phyloP scores from a whole-genome alignment of 1,140 invertebrate genomes.

The Hyposmocoma kahamanoa region DNA sequence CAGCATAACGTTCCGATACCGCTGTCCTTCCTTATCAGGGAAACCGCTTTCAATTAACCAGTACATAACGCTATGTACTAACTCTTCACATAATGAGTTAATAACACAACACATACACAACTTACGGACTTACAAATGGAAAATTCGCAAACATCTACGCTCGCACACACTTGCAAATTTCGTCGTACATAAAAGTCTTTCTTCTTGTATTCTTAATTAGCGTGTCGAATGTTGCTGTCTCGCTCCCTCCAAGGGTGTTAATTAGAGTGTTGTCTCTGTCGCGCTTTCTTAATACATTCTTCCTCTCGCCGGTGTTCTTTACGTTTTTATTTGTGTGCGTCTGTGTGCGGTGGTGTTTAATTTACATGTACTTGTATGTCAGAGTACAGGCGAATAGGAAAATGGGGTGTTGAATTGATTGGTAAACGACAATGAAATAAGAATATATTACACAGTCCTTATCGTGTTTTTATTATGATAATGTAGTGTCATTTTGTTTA shows the following conservation, averaged over 20 bases:
- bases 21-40: conserved; percentile 57
- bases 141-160: conserved; percentile 49
- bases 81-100: conserved; percentile 72
- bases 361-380: conserved; percentile 73
- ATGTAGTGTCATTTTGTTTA: too few species aligned
- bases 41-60: conserved; percentile 67
- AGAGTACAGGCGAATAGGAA: conserved; percentile 38
- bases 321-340: conserved; percentile 73
- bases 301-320: conserved; percentile 72
- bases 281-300: conserved; percentile 73
- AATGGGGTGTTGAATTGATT: not conserved
- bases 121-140: conserved; percentile 34
- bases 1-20: conserved; percentile 16
- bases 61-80: conserved; percentile 66
- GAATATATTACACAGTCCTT: too few species aligned
- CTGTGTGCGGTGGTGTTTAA: conserved; percentile 72
- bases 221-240: conserved; percentile 50
- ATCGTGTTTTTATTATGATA: too few species aligned
- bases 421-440: too few species aligned
- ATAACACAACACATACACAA: conserved; percentile 60
- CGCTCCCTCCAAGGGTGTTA: conserved; percentile 46
- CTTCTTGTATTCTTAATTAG: conserved; percentile 74
- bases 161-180: conserved; percentile 39
- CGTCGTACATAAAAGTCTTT: conserved; percentile 66
- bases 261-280: conserved; percentile 61